Percentiles rank a stretch among this genome's conserved stretches.
Conservation (phyloP, 2,888 invertebrate genomes). For the Hirudinaria manillensis region DNA sequence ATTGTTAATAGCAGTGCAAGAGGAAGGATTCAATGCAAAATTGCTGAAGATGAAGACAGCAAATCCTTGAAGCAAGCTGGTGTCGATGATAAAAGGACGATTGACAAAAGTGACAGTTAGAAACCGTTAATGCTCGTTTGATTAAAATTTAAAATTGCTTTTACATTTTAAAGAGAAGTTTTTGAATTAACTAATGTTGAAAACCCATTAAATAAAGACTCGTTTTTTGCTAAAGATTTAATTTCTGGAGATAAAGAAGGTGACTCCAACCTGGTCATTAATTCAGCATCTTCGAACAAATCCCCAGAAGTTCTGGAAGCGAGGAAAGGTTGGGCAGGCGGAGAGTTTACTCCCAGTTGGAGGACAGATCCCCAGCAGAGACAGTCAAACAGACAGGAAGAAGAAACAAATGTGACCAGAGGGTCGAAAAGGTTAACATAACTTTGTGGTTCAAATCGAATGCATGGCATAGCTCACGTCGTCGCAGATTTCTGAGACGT, state of each 20-base stretch:
- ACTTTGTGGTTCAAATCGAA: no score
- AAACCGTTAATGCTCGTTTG: no score
- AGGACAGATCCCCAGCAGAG: slow-evolving; percentile 7
- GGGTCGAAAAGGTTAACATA: neutral
- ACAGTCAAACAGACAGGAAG: neutral
- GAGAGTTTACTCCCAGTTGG: slow-evolving; percentile 29
- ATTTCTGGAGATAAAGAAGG: neutral
- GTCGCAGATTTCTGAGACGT: no score
- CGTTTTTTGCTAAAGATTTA: no score
- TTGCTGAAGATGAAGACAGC: neutral
- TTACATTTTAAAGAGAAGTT: no score
- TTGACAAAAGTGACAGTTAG: neutral
- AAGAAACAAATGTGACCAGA: neutral
- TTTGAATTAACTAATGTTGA: no score
- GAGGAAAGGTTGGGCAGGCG: slow-evolving; percentile 27
- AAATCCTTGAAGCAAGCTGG: neutral
- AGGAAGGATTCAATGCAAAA: no score
- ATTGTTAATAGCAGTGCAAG: neutral
- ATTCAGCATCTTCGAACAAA: no score
- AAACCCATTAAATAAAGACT: no score
- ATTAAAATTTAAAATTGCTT: no score
- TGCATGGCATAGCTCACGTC: no score
- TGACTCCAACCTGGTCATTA: neutral
- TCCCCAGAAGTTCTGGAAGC: no score
- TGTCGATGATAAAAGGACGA: neutral